A percentile compares a stretch with the other conserved stretches of the same genome.
These are phyloP conservation scores for Pristionchus exspectatus DNA, from an alignment of 2,888 invertebrate species.

Conservation along the genomic window DNA sequence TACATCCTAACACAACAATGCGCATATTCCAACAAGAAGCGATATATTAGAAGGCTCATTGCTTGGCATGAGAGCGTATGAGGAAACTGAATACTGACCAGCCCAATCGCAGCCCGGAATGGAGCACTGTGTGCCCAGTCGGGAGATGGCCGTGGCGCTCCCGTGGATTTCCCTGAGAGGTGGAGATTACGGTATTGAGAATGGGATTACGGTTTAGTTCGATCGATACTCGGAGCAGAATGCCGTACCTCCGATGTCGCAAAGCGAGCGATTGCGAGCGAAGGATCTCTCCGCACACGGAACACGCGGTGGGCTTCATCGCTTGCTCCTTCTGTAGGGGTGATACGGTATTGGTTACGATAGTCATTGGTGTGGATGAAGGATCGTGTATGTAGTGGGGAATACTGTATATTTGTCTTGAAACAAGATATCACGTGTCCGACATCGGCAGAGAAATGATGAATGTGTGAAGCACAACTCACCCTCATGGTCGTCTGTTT, in stretches of 20 bases:
- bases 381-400: background rate
- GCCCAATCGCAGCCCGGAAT: conserved; percentile 6
- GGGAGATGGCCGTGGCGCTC: background rate
- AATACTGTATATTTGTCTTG: too few relatives aligned
- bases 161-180: background rate
- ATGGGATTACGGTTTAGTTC: background rate
- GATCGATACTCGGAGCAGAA: background rate
- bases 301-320: conserved; percentile 1
- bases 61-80: too few relatives aligned
- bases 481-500: background rate
- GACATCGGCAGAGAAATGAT: background rate
- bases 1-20: background rate
- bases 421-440: too few relatives aligned
- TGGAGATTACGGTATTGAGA: background rate
- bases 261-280: background rate
- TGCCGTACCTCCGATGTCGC: background rate
- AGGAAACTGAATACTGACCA: background rate
- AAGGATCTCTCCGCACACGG: conserved; percentile 23
- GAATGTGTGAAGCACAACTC: background rate
- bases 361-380: background rate
- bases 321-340: conserved; percentile 20
- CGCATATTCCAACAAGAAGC: too few relatives aligned
- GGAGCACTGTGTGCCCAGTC: background rate
- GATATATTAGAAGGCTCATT: background rate
- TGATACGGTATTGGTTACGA: background rate